Evolutionary conservation across 2,888 invertebrate species (phyloP), one percentile per base, ranked within the genome.

Genomic region (Coronaproctus castanopsis): DNA sequence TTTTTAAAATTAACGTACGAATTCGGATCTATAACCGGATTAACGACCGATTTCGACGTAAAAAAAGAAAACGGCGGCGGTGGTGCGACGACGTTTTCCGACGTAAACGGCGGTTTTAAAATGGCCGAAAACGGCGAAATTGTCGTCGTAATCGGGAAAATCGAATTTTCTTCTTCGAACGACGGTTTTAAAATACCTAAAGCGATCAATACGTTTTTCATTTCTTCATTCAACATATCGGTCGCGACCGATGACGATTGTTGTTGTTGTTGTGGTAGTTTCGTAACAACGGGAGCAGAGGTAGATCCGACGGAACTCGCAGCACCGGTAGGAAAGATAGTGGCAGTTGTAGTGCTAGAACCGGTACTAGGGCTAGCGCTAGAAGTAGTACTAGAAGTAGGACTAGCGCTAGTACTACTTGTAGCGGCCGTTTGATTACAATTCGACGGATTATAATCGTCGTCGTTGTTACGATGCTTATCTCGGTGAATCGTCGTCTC

Each of bases 1-100:
- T 73, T 74, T 60, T 74, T 75, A 62, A 75, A 75, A 54, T 67
- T 70, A 0, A 70, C 69, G 62, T 73, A 75, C 0, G 73, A 72
- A 53, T 68, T 70, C 1, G 68, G 64, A 52, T 68, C 70, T 1
- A 68, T 65, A 2, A 64, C 64, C 8, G 68, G 68, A 19, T 63
- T 64, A 19, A 24, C 55, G 8, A 1, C 19, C 54, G 10, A 55
- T 48, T 21, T 52, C 20, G 22, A 57, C 20, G 21, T 57, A 3
- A 51, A 51, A n/a, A 3, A 36, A 23, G 48, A 24, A 51, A 23
- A 51, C 54, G 23, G 54, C 51, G 1, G 60, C 52, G 19, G 49
- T 36, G 2, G 57, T 54, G 21, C n/a, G n/a, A n/a, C n/a, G n/a
- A n/a, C n/a, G n/a, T n/a, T n/a, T n/a, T n/a, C n/a, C 14, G 36